Conservation (phyloP, 2,888 invertebrate species). For the Scaptomyza flava region DNA sequence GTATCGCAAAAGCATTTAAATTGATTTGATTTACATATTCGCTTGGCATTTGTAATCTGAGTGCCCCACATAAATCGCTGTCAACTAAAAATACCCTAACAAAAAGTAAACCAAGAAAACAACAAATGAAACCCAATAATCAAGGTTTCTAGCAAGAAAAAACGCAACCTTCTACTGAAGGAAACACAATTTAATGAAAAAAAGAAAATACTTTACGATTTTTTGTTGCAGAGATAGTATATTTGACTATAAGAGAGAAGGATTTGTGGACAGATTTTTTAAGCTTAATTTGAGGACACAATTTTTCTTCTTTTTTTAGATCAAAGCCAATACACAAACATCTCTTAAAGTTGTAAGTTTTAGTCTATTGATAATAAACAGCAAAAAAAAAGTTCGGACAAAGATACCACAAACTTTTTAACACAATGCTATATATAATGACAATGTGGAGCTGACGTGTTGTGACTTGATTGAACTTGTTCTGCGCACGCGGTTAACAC, state of each 20-base stretch:
- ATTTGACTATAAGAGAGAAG: too few relatives aligned
- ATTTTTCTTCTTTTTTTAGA: too few relatives aligned
- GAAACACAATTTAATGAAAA: too few relatives aligned
- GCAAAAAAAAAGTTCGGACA: too few relatives aligned
- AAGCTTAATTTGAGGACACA: too few relatives aligned
- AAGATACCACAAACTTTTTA: too few relatives aligned
- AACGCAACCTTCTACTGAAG: too few relatives aligned
- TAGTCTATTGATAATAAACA: conserved; percentile 11
- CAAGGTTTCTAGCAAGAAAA: not conserved
- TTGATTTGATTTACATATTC: conserved; percentile 52
- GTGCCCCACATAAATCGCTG: conserved; percentile 59
- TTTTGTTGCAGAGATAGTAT: too few relatives aligned
- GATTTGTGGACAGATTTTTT: too few relatives aligned
- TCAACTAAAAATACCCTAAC: conserved; percentile 7
- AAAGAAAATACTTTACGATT: too few relatives aligned
- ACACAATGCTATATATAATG: too few relatives aligned
- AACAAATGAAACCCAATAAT: not conserved
- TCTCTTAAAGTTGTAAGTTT: not conserved
- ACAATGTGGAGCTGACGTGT: not conserved
- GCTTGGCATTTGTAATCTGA: conserved; percentile 38
- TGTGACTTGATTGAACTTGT: conserved; percentile 46
- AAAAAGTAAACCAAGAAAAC: not conserved
- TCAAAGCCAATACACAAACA: too few relatives aligned
- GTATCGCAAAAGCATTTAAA: conserved; percentile 37
- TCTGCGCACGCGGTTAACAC: conserved; percentile 73